These are phyloP conservation scores for Galbula dea DNA, from an alignment of 2,113 vertebrate species.

Conservation along the genomic window DNA sequence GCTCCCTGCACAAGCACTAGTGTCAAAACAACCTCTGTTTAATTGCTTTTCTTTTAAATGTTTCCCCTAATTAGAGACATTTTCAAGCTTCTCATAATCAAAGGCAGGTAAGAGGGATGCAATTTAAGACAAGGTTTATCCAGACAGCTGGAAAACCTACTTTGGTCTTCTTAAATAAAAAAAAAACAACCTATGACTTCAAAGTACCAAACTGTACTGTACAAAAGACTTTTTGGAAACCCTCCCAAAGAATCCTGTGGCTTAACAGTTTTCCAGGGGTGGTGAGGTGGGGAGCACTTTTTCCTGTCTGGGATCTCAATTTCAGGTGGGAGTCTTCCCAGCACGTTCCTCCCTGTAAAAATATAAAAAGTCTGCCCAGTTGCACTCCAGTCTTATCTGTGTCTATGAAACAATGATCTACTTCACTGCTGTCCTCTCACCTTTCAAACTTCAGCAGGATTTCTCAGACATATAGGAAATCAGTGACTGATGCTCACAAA, in stretches of 20 bases:
- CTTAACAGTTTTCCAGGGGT: not conserved
- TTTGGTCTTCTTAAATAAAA: not conserved
- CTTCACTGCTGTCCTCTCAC: too few species aligned
- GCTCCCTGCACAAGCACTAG: fast-evolving
- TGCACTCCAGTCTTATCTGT: too few species aligned
- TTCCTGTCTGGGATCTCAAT: not conserved
- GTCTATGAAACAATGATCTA: too few species aligned
- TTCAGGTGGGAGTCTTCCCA: not conserved
- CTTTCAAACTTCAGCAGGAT: too few species aligned
- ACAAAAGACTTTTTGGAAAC: not conserved
- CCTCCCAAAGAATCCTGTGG: not conserved
- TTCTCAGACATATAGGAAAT: too few species aligned
- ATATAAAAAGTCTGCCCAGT: too few species aligned
- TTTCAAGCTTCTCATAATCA: not conserved
- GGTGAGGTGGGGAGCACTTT: not conserved
- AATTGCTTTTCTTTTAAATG: not conserved
- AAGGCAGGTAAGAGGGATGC: not conserved
- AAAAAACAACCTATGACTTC: not conserved
- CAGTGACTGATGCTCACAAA: too few species aligned
- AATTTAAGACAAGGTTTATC: not conserved
- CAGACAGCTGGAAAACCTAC: not conserved
- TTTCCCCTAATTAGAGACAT: not conserved
- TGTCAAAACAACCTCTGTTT: not conserved
- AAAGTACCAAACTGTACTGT: not conserved
- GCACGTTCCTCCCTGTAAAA: too few species aligned